A percentile compares a stretch with the other conserved stretches of the same genome.
Evolutionary conservation across 2,797 vertebrate genomes (phyloP).

Genomic region (Chaetodon trifasciatus): DNA sequence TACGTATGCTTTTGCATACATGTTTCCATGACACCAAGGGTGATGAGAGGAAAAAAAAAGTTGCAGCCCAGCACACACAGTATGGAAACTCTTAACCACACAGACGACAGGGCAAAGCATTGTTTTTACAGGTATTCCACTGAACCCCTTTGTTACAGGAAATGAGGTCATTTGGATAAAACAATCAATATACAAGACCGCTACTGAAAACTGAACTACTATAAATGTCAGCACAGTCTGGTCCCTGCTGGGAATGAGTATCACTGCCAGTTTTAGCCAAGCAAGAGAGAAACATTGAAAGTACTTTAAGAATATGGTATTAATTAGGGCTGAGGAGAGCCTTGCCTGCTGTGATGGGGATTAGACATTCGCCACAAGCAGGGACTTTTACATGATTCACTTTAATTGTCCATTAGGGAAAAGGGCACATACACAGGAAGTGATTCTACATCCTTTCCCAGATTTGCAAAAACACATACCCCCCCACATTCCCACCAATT

Average conservation of each 20-base stretch:
- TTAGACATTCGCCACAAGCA: conserved; percentile 56
- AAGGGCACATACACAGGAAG: conserved; percentile 68
- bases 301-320: conserved; percentile 54
- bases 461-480: conserved; percentile 48
- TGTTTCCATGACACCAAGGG: conserved; percentile 64
- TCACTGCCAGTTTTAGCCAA: conserved; percentile 27
- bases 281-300: conserved; percentile 15
- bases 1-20: conserved; percentile 45
- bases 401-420: conserved; percentile 68
- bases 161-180: conserved; percentile 71
- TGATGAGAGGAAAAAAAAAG: not conserved
- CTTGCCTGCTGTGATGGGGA: conserved; percentile 35
- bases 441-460: conserved; percentile 77
- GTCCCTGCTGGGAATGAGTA: conserved; percentile 47
- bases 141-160: conserved; percentile 66
- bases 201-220: conserved; percentile 49
- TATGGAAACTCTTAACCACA: conserved; percentile 69
- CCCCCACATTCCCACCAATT: conserved; percentile 52
- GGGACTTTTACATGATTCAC: conserved; percentile 76
- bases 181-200: conserved; percentile 36
- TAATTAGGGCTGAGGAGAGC: conserved; percentile 56
- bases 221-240: conserved; percentile 46
- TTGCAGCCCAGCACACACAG: conserved; percentile 5
- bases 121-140: conserved; percentile 78
- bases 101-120: conserved; percentile 37